Evolutionary conservation across 2,797 vertebrate species (phyloP).

Genomic region (Enteromius radiatus): DNA sequence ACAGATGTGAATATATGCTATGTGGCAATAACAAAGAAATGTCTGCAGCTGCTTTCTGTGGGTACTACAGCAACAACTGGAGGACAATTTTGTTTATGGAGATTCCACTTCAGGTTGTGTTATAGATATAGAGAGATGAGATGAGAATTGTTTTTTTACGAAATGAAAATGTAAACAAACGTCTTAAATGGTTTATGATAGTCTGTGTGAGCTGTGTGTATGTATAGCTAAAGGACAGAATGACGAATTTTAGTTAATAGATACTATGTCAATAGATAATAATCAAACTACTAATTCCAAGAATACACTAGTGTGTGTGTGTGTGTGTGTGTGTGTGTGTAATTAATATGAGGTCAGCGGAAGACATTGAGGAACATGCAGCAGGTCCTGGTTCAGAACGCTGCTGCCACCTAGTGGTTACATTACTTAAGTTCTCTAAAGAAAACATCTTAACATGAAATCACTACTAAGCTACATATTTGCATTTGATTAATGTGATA

Average conservation of each 20-base stretch:
- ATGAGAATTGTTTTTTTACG: not conserved
- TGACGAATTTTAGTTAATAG: not conserved
- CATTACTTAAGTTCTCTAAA: not conserved
- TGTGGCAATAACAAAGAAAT: constrained; percentile 15
- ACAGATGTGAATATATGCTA: constrained; percentile 51
- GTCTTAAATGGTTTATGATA: not conserved
- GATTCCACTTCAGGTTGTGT: not conserved
- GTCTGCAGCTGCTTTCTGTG: constrained; percentile 25
- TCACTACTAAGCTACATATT: not conserved
- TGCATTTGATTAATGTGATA: not conserved
- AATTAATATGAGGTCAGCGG: not conserved
- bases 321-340: not conserved
- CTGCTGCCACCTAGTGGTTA: constrained; percentile 50
- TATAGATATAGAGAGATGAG: not conserved
- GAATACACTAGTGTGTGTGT: not conserved
- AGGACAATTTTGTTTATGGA: not conserved
- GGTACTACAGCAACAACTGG: not conserved
- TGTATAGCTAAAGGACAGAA: not conserved
- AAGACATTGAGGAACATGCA: not conserved
- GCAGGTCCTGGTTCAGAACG: not conserved
- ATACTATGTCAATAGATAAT: not conserved
- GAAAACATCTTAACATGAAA: not conserved
- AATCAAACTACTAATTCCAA: not conserved
- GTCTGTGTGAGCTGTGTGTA: not conserved
- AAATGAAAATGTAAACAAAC: not conserved